Conservation (phyloP, 2,797 vertebrate genomes). For the Poeciliopsis turneri region DNA sequence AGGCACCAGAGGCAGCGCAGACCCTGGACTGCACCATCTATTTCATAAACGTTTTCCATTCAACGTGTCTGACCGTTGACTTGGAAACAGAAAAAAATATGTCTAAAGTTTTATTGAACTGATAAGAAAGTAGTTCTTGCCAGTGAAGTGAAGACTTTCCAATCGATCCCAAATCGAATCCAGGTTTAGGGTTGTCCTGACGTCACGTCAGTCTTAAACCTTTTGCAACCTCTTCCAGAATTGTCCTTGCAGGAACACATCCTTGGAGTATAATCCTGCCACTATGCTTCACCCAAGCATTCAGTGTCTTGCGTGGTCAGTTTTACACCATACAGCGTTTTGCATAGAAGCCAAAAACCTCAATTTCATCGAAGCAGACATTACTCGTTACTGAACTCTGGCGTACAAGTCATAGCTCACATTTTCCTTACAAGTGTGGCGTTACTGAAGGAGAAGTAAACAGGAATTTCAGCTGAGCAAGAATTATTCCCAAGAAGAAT, state of each 20-base stretch:
- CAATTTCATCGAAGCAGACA: neutral
- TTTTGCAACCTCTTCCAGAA: neutral
- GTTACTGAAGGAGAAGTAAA: neutral
- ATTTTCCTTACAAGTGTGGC: neutral
- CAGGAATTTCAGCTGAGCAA: neutral
- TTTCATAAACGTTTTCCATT: neutral
- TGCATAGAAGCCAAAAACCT: neutral
- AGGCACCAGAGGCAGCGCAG: constrained; percentile 38
- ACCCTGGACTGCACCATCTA: neutral
- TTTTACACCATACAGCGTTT: neutral
- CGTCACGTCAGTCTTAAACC: neutral
- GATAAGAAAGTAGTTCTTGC: neutral
- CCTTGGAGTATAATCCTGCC: neutral
- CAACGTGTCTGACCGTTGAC: neutral
- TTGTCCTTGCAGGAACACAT: neutral
- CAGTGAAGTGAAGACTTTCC: neutral
- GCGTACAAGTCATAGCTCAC: neutral
- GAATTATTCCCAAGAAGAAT: neutral
- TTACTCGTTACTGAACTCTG: neutral
- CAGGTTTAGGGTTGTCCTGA: too few species aligned
- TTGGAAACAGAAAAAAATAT: neutral
- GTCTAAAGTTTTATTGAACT: neutral
- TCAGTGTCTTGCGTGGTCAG: neutral
- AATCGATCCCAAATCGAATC: neutral
- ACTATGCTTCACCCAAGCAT: neutral